Base-by-base conservation (phyloP, 1,140 invertebrate species). In the Brachionus paranguensis region DNA sequence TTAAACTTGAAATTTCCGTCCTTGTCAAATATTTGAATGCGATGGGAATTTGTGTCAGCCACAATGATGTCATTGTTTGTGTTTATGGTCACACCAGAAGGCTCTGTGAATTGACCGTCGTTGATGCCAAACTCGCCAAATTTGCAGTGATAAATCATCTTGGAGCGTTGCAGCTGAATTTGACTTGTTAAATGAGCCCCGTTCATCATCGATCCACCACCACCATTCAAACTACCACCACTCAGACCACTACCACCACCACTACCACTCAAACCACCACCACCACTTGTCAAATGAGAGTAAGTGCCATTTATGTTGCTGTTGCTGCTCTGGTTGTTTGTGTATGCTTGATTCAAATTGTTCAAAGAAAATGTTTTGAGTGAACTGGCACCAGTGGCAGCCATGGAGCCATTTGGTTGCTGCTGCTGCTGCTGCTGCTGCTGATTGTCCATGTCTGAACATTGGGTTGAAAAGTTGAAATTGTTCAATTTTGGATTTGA, bases 121-220 rank as follows among this genome's bases (percentile, higher is more conserved):
- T 88, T 86, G 1, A 98, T 96, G 0, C 98, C 98, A 87, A 99
- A 99, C 88, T 99, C 98, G 3, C 98, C 98, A 90, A 99, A 99
- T 90, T 99, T 99, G 91, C 97, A 99, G 87, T 99, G 96, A 88
- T 99, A 99, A 86, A 98, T 98, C 97, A 99, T 99, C 90, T 99
- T 99, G 88, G 98, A 96, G 14, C 97, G 92, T 88, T 97, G 97
- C 27, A 81, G 45, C 47, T 81, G 78, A 12, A 64, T 64, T 81
- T 81, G 78, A 47, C 53, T 68, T 24, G 33, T 20, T 24, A 64
- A 45, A 45, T 81, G 78, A 27, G 24, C 43, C 3, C 45, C 45
- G 6, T 37, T 37, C 33, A 37, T 37, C 33, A 37, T 37, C 33
- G 33, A 37, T 7, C 12, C 33, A 41, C 8, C 45, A 47, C 14